Conservation (phyloP, 2,888 invertebrate species). For the Imbricaverruca yamaguchii region DNA sequence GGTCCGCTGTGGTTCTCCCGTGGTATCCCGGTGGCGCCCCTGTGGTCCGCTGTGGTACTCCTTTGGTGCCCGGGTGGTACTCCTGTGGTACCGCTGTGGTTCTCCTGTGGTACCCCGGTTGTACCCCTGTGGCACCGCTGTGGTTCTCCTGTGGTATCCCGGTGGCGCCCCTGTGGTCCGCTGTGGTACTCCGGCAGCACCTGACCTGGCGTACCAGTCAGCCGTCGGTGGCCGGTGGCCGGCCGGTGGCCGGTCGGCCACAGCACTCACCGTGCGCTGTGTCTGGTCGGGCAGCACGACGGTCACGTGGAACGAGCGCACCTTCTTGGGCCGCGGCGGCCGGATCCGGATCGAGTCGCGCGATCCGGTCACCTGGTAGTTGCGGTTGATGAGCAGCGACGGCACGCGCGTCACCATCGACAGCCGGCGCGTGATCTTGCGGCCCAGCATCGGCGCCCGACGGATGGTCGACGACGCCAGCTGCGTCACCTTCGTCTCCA, state of each 20-base stretch:
- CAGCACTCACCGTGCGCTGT: slow-evolving; percentile 52
- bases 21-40: too few species aligned
- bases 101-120: too few species aligned
- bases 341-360: slow-evolving; percentile 26
- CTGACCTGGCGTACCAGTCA: too few species aligned
- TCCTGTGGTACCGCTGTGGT: too few species aligned
- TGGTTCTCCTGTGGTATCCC: too few species aligned
- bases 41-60: too few species aligned
- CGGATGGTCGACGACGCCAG: slow-evolving; percentile 3
- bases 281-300: slow-evolving; percentile 58
- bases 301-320: slow-evolving; percentile 52
- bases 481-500: slow-evolving; percentile 2
- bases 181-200: too few species aligned
- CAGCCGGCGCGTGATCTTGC: slow-evolving; percentile 53
- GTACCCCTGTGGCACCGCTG: too few species aligned
- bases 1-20: too few species aligned
- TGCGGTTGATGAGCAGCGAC: slow-evolving; percentile 46
- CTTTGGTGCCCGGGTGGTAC: too few species aligned
- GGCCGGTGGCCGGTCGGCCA: not conserved
- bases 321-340: slow-evolving; percentile 12
- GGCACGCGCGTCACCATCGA: slow-evolving; percentile 53
- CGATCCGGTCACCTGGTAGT: slow-evolving; percentile 29
- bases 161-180: too few species aligned
- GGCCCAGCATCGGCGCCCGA: slow-evolving; percentile 47
- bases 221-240: too few species aligned